These are phyloP conservation scores for Kradibia gibbosae DNA, from an alignment of 1,140 invertebrate genomes.

Conservation along the genomic window DNA sequence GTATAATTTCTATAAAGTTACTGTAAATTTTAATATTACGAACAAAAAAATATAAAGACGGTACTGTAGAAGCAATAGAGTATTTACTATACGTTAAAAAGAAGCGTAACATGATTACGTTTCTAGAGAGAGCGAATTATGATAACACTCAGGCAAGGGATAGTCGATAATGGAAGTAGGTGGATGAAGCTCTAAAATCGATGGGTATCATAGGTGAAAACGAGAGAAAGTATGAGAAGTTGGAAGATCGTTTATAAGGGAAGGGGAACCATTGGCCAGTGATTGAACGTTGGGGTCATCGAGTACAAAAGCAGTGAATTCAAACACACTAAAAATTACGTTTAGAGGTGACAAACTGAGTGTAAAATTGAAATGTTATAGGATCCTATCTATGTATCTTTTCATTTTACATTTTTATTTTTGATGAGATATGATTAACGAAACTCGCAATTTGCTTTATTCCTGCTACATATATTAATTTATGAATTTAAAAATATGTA, in stretches of 20 bases:
- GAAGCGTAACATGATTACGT: too few relatives aligned
- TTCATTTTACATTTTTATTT: not conserved
- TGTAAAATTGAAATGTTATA: conserved; percentile 34
- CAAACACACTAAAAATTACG: conserved; percentile 15
- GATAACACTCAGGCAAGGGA: too few relatives aligned
- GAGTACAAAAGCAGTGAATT: not conserved
- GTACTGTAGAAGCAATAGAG: too few relatives aligned
- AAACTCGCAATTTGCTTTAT: too few relatives aligned
- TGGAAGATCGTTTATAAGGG: not conserved
- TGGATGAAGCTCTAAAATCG: not conserved
- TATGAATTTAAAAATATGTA: too few relatives aligned
- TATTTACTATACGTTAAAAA: too few relatives aligned
- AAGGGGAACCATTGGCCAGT: not conserved
- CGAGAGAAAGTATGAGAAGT: not conserved
- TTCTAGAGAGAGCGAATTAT: too few relatives aligned
- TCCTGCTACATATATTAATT: too few relatives aligned
- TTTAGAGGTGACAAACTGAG: not conserved
- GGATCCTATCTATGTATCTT: not conserved
- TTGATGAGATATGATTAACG: not conserved
- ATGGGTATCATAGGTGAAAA: not conserved
- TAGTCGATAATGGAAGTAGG: not conserved
- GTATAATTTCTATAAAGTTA: too few relatives aligned
- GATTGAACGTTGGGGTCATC: not conserved
- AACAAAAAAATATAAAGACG: too few relatives aligned
- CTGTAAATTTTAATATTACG: too few relatives aligned